Base-by-base conservation (phyloP, 2,113 vertebrate genomes). In the Grammomys surdaster region DNA sequence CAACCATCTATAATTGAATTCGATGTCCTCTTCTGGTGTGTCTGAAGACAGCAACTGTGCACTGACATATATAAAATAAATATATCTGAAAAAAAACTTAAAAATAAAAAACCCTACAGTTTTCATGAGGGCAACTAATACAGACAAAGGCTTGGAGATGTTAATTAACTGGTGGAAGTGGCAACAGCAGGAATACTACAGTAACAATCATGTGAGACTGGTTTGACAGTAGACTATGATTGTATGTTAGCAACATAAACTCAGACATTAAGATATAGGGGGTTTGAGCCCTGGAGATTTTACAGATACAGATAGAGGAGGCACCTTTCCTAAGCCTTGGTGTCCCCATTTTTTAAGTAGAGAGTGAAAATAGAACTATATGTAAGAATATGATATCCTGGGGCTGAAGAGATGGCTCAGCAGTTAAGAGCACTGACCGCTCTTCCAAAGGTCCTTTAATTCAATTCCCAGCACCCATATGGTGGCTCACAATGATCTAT, bases 101-200 rank as follows among this genome's bases (percentile, higher is more conserved):
- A 51, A 51, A 11, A 51, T 51, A 51, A 51, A 51, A 51, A 51
- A 51, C 8, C 51, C 10, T 11, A 51, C 10, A 88, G 19, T 87
- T 95, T 92, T 63, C 70, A 40, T 91, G n/a, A 94, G 80, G 36
- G 36, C 10, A 43, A 96, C 48, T 95, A 93, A 73, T 65, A 94
- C 43, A 88, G 92, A 65, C 70, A 92, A 94, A 76, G 89, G 7
- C 40, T 76, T 69, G 10, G 48, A 48, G 69, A 69, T 43, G 26
- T 90, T 84, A 88, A 82, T 13, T 92, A 46, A 33, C 5, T 67
- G 24, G 7, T 73, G 51, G 54, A 91, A 92, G 73, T 69, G 63
- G 48, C 4, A 90, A 73, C 6, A 86, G 73, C 16, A 91, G 17
- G 7, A 91, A 48, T 58, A 56, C 93, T 56, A 81, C 26, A 72